These are phyloP conservation scores for Steinernema feltiae DNA, from an alignment of 1,140 invertebrate species.

Conservation along the genomic window DNA sequence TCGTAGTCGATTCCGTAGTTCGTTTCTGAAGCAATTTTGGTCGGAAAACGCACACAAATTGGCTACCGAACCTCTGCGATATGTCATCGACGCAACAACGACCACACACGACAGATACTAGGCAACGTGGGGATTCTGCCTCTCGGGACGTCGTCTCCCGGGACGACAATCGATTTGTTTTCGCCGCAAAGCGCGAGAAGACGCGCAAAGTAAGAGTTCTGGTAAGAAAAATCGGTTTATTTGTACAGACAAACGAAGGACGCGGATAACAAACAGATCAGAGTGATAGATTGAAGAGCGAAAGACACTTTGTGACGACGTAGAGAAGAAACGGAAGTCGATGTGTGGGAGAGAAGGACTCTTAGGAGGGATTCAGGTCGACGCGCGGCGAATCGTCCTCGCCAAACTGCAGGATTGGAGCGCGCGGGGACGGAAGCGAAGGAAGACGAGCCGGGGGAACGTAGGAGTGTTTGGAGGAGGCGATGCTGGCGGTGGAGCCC, in stretches of 20 bases:
- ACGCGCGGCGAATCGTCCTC: conserved; percentile 34
- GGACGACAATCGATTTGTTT: neutral
- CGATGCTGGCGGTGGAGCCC: neutral
- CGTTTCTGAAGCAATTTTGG: neutral
- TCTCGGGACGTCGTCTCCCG: neutral
- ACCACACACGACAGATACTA: neutral
- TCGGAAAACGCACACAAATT: too few species aligned
- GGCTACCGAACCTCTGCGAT: neutral
- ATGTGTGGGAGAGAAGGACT: neutral
- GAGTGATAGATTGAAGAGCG: neutral
- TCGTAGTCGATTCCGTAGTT: neutral
- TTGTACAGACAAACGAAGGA: conserved; percentile 6
- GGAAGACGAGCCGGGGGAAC: neutral
- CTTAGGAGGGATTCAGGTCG: neutral
- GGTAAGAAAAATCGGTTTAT: too few species aligned
- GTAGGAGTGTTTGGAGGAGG: neutral
- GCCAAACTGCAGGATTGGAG: conserved; percentile 32
- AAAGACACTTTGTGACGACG: conserved; percentile 5
- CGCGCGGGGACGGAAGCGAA: conserved; percentile 24
- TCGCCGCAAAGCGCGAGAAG: too few species aligned
- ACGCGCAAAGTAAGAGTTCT: too few species aligned
- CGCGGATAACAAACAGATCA: neutral
- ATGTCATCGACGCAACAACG: neutral
- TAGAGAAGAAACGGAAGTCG: neutral
- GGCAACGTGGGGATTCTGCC: neutral